Base-by-base conservation (phyloP, 2,888 invertebrate genomes). In the Tortricodes alternella region DNA sequence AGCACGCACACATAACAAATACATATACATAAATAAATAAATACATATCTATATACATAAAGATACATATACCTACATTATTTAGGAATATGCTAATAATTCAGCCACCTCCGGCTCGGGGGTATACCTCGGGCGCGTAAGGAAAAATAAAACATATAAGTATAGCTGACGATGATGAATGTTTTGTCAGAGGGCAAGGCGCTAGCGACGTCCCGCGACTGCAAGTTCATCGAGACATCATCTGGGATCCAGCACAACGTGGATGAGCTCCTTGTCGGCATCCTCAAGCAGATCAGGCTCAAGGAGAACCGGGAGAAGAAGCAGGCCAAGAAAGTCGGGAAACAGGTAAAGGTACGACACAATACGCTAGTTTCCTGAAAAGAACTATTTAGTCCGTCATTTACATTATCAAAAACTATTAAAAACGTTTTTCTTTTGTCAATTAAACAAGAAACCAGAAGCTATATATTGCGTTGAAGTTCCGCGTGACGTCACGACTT, bases 181-280 rank as follows among this genome's bases (percentile, higher is more conserved):
- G 6, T 11, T 23, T 13, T 18, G 79, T 24, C 92, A 98, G 98
- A 98, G 85, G 98, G 98, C 6, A 97, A 97, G 89, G 92, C 95
- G n/a, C 85, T 98, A 66, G 98, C 98, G 0, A 95, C 95, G 32
- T 95, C 96, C 9, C 93, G 96, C 77, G 97, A 97, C 82, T 96
- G 96, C 85, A 98, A 98, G 87, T 98, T 97, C 88, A 98, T 98
- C 65, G 98, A 99, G 85, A 97, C 98, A 0, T 98, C 98, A 0
- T 96, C 97, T 53, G 98, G 98, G 0, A 96, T 99, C 70, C 97
- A 98, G 81, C 98, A 98, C 89, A 98, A 98, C 77, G 97, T 99
- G 15, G 98, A 99, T 83, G 98, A 99, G 78, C 93, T 99, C 16
- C 93, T 99, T 35, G 98, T 98, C 0, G 98, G 98, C 2, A 94